phyloP scores from a whole-genome alignment of 2,797 vertebrate genomes.

The Florisuga fusca region DNA sequence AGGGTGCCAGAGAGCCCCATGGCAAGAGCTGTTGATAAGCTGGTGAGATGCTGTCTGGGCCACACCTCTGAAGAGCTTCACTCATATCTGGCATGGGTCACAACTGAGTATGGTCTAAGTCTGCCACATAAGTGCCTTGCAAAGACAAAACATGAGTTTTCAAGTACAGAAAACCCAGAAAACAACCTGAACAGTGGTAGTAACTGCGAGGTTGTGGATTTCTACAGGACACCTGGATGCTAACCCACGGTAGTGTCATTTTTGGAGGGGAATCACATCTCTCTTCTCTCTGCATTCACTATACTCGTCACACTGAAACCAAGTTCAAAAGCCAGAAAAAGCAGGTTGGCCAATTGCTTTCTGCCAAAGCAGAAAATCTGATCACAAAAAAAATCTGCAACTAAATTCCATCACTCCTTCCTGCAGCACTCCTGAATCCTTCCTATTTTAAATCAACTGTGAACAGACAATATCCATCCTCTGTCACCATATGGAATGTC shows the following conservation, averaged over 20 bases:
- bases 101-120: neutral
- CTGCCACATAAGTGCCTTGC: neutral
- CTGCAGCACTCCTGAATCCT: neutral
- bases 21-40: neutral
- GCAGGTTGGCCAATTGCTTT: neutral
- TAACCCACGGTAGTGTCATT: accelerated
- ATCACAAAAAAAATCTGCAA: neutral
- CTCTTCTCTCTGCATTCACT: neutral
- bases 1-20: neutral
- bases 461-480: neutral
- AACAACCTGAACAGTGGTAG: neutral
- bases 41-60: neutral
- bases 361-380: neutral
- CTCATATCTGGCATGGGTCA: neutral
- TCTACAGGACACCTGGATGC: too few relatives aligned
- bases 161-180: neutral
- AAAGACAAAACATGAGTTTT: neutral
- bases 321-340: neutral
- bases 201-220: neutral
- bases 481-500: neutral
- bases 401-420: neutral
- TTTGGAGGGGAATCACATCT: neutral
- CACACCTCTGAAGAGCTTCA: neutral
- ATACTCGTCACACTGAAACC: neutral
- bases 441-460: neutral